Conservation (phyloP, 2,888 invertebrate genomes). For the Leucozona laternaria region DNA sequence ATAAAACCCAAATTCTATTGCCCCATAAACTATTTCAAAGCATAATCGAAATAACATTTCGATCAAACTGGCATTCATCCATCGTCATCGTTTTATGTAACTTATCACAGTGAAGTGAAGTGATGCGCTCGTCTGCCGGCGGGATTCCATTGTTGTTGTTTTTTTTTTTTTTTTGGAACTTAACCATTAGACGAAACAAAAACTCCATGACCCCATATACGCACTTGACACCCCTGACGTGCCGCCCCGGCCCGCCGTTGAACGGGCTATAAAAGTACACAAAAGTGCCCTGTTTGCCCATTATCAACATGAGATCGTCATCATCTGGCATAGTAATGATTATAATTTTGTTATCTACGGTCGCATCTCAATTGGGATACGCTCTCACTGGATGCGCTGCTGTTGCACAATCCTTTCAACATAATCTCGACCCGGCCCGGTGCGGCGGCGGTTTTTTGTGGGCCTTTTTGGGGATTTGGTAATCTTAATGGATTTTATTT, state of each 20-base stretch:
- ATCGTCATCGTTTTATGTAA: constrained; percentile 28
- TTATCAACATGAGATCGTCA: constrained; percentile 71
- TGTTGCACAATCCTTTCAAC: constrained; percentile 48
- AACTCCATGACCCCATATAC: constrained; percentile 25
- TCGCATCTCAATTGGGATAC: constrained; percentile 65
- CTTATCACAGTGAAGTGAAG: constrained; percentile 26
- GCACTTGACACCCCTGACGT: constrained; percentile 56
- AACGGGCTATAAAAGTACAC: constrained; percentile 65
- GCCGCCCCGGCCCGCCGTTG: constrained; percentile 4
- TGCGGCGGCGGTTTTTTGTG: neutral
- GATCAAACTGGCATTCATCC: constrained; percentile 64
- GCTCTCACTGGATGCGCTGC: constrained; percentile 6
- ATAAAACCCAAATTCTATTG: constrained; percentile 66
- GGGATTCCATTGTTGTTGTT: constrained; percentile 50
- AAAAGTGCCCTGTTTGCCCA: constrained; percentile 68
- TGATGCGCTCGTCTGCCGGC: constrained; percentile 17
- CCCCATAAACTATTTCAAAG: constrained; percentile 64
- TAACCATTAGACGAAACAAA: constrained; percentile 14
- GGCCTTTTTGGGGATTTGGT: constrained; percentile 25
- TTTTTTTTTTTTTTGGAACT: neutral
- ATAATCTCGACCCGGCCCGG: too few relatives aligned
- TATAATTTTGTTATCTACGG: constrained; percentile 70
- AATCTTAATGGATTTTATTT: constrained; percentile 71
- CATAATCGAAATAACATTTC: constrained; percentile 66
- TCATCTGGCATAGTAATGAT: constrained; percentile 66